Base-by-base conservation (phyloP, 2,888 invertebrate genomes). In the Tholera decimalis region DNA sequence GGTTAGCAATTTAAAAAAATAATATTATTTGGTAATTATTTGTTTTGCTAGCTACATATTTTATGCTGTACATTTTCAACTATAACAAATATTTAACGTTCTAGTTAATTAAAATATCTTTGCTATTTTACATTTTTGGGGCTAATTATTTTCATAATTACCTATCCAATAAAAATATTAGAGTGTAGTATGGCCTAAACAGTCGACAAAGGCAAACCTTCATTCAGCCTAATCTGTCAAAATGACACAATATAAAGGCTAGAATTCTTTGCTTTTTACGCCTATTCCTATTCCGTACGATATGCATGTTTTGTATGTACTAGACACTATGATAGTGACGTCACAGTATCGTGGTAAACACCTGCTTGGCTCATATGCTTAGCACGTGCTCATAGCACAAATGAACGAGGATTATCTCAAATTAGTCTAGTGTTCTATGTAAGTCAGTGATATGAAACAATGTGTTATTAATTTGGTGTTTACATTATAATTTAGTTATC, bases 361-460 rank as follows among this genome's bases (percentile, higher is more conserved):
- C 66, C 78, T 72, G 77, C 56, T 54, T 15, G 30, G 33, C 28
- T 41, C 55, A 57, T 56, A 77, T 71, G 72, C 39, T 26, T 20
- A 33, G 47, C 77, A 77, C 73, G 73, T 73, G 77, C 53, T 58
- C 11, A 54, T 59, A 30, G 46, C 53, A 62, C 33, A 46, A 51
- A 15, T 64, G 18, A 59, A 77, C 62, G 15, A 50, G 50, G 41
- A 57, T 77, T 60, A 57, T 60, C 53, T 57, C 20, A 71, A 49
- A 59, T 51, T 46, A 76, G 35, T 46, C 15, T 18, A 18, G 13
- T 28, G 9, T 47, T 30, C n/a, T n/a, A 35, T 39, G 15, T 30
- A 39, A 54, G 39, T 35, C 44, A 65, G 4, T 26, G 49, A 18
- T 33, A 11, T 4, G 8, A 11, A 44, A 33, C n/a, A 39, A 43